These are phyloP conservation scores for Upupa epops DNA, from an alignment of 2,113 vertebrate species.

Conservation along the genomic window DNA sequence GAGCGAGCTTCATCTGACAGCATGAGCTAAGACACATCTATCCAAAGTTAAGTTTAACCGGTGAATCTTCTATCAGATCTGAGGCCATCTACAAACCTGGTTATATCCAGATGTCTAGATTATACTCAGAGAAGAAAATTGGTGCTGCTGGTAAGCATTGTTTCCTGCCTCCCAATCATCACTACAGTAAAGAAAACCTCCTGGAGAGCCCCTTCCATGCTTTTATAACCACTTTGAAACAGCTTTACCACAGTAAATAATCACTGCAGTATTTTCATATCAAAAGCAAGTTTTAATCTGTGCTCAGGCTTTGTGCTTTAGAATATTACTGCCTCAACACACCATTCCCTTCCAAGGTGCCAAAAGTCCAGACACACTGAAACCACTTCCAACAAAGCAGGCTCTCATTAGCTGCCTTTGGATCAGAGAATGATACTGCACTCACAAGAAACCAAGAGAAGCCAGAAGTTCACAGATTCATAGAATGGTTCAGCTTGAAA, in stretches of 20 bases:
- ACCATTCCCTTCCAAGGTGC: background rate
- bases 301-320: background rate
- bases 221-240: background rate
- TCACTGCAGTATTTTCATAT: background rate
- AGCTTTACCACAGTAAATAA: background rate
- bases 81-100: background rate
- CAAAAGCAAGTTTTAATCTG: background rate
- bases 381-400: background rate
- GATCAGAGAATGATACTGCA: background rate
- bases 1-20: background rate
- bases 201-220: background rate
- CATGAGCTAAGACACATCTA: background rate
- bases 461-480: background rate
- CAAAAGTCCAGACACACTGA: background rate
- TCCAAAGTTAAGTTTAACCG: background rate
- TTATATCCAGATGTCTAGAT: background rate
- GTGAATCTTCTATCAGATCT: background rate
- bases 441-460: accelerated
- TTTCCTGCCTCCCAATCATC: background rate
- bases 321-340: background rate
- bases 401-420: background rate
- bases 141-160: background rate
- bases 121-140: background rate
- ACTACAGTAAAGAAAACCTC: background rate
- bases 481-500: too few relatives aligned